A percentile compares a stretch with the other conserved stretches of the same genome.
Conservation (phyloP, 2,113 vertebrate genomes). For the Oceanodroma tethys region DNA sequence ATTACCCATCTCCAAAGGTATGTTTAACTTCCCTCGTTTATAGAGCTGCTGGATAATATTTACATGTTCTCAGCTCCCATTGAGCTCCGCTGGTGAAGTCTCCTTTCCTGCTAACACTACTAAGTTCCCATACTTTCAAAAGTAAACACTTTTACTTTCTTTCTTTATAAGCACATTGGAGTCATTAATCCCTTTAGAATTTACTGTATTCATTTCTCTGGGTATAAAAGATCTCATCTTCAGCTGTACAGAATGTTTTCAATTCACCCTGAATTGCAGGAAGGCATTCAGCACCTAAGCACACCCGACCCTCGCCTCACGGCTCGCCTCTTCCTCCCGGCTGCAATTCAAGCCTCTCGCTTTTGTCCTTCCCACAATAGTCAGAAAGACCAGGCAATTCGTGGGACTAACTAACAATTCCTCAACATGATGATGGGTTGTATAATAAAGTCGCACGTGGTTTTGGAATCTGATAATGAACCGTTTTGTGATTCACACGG, state of each 20-base stretch:
- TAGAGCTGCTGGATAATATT: conserved; percentile 20
- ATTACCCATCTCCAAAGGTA: background rate
- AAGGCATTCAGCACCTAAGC: background rate
- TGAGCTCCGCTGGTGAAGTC: background rate
- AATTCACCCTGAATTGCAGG: background rate
- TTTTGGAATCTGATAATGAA: background rate
- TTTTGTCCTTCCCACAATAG: background rate
- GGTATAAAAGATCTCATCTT: background rate
- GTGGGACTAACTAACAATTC: background rate
- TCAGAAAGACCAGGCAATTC: background rate
- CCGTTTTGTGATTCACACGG: background rate
- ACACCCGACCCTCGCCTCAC: accelerated
- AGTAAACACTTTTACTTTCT: conserved; percentile 43
- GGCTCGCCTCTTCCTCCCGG: background rate
- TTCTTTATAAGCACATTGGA: background rate
- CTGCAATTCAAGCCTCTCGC: background rate
- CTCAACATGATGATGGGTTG: background rate
- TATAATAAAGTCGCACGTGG: background rate
- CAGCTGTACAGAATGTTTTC: background rate
- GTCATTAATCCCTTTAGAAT: conserved; percentile 1
- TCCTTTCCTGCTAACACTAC: background rate
- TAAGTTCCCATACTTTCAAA: background rate
- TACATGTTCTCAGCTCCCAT: background rate
- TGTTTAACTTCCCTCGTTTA: background rate
- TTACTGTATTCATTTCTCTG: background rate